A percentile compares a stretch with the other conserved stretches of the same genome.
Conservation (phyloP, 2,888 invertebrate species). For the Atrina japonica region DNA sequence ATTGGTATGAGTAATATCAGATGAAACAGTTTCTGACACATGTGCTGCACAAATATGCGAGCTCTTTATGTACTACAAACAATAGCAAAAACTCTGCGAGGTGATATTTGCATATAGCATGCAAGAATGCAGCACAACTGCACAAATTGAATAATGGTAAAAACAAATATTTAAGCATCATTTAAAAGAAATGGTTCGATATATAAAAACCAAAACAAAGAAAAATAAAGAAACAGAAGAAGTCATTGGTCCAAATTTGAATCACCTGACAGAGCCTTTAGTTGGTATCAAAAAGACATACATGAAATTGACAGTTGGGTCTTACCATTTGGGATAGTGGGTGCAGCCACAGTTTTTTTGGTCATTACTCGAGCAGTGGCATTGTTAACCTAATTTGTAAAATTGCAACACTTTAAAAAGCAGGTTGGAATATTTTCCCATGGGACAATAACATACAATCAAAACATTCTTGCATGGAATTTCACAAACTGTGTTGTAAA, state of each 20-base stretch:
- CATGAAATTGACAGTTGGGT: slow-evolving; percentile 42
- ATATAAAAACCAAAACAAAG: too few relatives aligned
- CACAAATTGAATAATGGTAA: too few relatives aligned
- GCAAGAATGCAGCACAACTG: slow-evolving; percentile 19
- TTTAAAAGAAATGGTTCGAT: too few relatives aligned
- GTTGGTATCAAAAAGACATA: slow-evolving; percentile 7
- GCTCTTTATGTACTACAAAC: slow-evolving; percentile 8
- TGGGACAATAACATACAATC: slow-evolving; percentile 18
- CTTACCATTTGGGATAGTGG: slow-evolving; percentile 78
- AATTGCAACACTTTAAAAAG: slow-evolving; percentile 78
- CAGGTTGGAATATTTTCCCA: slow-evolving; percentile 41
- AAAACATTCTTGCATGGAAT: slow-evolving; percentile 10
- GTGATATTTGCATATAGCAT: slow-evolving; percentile 19
- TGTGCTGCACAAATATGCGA: slow-evolving; percentile 10
- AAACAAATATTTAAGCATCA: too few relatives aligned
- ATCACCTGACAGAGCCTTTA: slow-evolving; percentile 30
- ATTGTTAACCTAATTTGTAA: slow-evolving; percentile 93
- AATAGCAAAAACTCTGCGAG: slow-evolving; percentile 29
- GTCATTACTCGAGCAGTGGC: slow-evolving; percentile 99
- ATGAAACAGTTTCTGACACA: too few relatives aligned
- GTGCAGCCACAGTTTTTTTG: slow-evolving; percentile 86
- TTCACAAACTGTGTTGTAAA: neutral
- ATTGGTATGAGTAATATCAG: too few relatives aligned
- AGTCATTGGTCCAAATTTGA: too few relatives aligned
- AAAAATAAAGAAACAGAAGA: too few relatives aligned